Evolutionary conservation across 2,888 invertebrate species (phyloP), one percentile per base, ranked within the genome.

Genomic region (Congeria kusceri): DNA sequence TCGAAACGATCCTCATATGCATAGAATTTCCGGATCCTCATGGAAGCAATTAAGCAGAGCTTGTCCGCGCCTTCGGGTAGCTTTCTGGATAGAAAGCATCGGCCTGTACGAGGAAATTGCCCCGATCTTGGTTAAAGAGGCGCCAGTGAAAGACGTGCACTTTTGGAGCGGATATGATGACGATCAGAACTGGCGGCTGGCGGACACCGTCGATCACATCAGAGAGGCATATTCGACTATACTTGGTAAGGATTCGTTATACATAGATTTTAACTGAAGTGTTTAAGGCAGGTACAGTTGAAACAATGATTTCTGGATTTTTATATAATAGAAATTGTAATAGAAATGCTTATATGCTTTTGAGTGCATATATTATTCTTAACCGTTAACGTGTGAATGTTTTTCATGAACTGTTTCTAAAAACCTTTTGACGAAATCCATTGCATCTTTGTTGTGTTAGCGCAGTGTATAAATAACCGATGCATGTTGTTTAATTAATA

Each of bases 121-220:
- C 1, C 86, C 87, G 0, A 83, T 91, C 11, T 77, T 90, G 18
- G 84, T 83, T 20, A 85, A 76, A n/a, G 88, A 88, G 27, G 85
- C 88, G 1, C 90, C 90, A 2, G 71, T 90, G 13, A 80, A 78
- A 20, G 87, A 87, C 39, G 59, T 91, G n/a, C 88, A 91, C 61
- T 85, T 91, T 3, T 90, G 91, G 91, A 87, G 88, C 9, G 91
- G 91, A 25, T 89, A 89, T 66, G 87, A 88, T 32, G 88, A 88
- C 49, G 88, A 89, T 23, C 62, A 80, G 3, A 85, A 90, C 25
- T 90, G 89, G 89, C 77, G 85, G 44, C 81, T 91, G 9, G 63
- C 72, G 7, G 74, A 84, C 0, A 87, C 87, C 1, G 69, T 91
- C 20, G 75, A 77, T 23, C 87, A 89, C 71, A 84, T 91, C 4